These are phyloP conservation scores for Chymomyza fuscimana DNA, from an alignment of 2,888 invertebrate genomes.

Conservation along the genomic window DNA sequence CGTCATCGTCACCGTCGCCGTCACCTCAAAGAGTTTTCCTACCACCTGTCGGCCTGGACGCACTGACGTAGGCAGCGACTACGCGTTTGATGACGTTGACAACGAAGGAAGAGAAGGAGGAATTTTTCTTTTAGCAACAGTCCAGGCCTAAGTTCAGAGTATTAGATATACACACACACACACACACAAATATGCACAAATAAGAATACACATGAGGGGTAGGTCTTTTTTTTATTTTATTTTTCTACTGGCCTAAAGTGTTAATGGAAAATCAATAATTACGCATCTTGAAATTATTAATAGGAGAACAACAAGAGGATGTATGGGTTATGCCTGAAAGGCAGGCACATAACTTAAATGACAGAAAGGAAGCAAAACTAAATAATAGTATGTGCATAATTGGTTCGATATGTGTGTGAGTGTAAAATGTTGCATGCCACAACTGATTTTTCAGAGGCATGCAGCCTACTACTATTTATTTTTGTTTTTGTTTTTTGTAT, in stretches of 20 bases:
- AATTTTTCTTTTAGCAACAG: not conserved
- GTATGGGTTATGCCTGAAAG: not conserved
- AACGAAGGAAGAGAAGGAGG: not conserved
- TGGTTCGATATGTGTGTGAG: not conserved
- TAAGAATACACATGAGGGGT: constrained; percentile 26
- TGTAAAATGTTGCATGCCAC: not conserved
- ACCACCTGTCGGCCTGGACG: constrained; percentile 19
- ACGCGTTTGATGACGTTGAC: not conserved
- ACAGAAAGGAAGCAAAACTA: not conserved
- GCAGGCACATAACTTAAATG: not conserved
- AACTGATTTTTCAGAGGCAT: not conserved
- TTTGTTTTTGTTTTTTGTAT: constrained; percentile 18
- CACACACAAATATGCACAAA: constrained; percentile 11
- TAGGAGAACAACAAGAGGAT: constrained; percentile 38
- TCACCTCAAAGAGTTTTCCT: constrained; percentile 58
- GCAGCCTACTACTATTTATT: not conserved
- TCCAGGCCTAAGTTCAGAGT: constrained; percentile 68
- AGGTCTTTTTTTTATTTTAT: constrained; percentile 22
- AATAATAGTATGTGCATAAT: not conserved
- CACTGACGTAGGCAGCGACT: not conserved
- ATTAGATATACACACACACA: constrained; percentile 30
- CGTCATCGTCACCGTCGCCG: constrained; percentile 15
- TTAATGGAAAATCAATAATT: constrained; percentile 76
- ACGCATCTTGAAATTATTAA: constrained; percentile 76
- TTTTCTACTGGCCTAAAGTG: constrained; percentile 42